phyloP scores from a whole-genome alignment of 2,888 invertebrate genomes.

The Parnassius mnemosyne region DNA sequence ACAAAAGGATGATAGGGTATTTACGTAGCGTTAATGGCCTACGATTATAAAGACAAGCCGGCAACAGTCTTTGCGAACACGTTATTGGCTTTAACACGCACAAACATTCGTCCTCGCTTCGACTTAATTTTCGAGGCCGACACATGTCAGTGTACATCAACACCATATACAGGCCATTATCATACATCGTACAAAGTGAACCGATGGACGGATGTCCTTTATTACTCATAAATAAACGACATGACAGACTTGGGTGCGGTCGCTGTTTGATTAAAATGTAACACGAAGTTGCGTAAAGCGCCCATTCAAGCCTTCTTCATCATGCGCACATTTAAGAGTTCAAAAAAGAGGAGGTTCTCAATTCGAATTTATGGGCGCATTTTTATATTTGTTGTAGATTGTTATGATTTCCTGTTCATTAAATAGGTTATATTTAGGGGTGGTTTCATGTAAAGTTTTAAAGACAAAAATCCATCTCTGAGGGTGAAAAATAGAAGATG shows the following conservation, averaged over 20 bases:
- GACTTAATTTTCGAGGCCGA: conserved; percentile 69
- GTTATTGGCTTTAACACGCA: conserved; percentile 41
- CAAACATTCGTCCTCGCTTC: conserved; percentile 47
- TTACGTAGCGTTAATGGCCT: conserved; percentile 9
- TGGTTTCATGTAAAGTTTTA: no score
- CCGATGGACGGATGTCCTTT: conserved; percentile 62
- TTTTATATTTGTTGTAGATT: no score
- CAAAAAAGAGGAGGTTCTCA: no score
- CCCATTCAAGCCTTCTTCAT: conserved; percentile 38
- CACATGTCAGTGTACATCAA: conserved; percentile 71
- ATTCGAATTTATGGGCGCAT: no score
- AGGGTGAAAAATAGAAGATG: no score
- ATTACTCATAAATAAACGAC: conserved; percentile 68
- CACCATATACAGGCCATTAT: conserved; percentile 68
- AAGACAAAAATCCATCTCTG: no score
- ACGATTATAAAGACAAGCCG: conserved; percentile 30
- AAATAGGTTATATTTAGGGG: no score
- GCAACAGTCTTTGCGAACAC: conserved; percentile 27
- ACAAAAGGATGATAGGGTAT: conserved; percentile 2
- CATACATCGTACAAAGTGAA: conserved; percentile 62
- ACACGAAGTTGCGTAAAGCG: conserved; percentile 50
- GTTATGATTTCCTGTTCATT: no score
- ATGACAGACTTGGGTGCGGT: conserved; percentile 63
- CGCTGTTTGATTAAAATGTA: conserved; percentile 73
- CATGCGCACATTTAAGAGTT: no score